Conservation (phyloP, 2,113 vertebrate genomes). For the Chroicocephalus ridibundus region DNA sequence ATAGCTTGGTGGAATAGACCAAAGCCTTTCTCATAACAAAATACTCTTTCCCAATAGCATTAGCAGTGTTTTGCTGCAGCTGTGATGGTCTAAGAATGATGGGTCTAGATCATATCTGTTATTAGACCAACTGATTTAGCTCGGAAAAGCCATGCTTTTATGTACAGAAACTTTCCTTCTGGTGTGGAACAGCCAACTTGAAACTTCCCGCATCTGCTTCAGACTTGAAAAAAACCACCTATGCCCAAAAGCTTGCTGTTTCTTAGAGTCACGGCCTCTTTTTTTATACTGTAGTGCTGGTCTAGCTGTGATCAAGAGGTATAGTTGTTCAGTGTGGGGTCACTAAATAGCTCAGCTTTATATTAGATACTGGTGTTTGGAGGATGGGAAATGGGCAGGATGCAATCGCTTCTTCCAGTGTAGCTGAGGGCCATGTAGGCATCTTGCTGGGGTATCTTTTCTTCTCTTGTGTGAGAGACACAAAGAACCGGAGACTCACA, state of each 20-base stretch:
- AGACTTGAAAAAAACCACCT: background rate
- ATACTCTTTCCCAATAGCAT: background rate
- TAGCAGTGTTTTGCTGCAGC: background rate
- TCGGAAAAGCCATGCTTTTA: background rate
- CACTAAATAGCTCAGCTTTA: background rate
- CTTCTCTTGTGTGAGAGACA: background rate
- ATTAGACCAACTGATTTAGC: background rate
- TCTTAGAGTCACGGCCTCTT: background rate
- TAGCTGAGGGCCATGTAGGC: background rate
- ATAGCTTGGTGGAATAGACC: background rate
- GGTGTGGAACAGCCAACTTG: background rate
- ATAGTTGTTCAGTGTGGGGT: background rate
- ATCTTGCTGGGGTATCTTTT: background rate
- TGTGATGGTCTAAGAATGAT: background rate
- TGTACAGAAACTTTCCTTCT: background rate
- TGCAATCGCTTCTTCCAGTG: background rate
- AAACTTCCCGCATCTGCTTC: background rate
- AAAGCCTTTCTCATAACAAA: background rate
- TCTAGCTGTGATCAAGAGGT: background rate
- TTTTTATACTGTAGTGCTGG: background rate
- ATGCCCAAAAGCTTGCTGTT: fast-evolving
- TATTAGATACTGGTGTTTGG: background rate
- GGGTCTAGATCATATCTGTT: background rate
- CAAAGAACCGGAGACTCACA: background rate
- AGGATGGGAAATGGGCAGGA: background rate